These are phyloP conservation scores for Helicoverpa armigera DNA, from an alignment of 1,140 invertebrate species.

Conservation along the genomic window DNA sequence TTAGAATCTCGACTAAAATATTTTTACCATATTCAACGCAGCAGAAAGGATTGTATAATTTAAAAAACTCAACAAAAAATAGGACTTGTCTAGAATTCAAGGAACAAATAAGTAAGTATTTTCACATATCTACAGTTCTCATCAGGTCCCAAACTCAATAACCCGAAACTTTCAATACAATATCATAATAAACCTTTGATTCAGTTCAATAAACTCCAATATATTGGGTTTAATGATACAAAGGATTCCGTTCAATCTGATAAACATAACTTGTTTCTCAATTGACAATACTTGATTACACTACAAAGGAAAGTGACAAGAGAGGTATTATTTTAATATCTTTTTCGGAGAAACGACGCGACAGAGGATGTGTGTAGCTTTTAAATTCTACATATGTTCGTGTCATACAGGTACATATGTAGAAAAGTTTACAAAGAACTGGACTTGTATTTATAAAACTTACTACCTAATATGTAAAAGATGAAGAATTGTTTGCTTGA, in stretches of 20 bases:
- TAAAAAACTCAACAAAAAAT: background rate
- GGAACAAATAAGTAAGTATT: background rate
- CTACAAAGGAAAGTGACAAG: background rate
- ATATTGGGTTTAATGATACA: slow-evolving; percentile 16
- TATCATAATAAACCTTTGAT: slow-evolving; percentile 20
- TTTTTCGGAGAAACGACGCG: background rate
- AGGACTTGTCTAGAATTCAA: background rate
- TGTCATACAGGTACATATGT: too few relatives aligned
- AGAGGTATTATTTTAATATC: background rate
- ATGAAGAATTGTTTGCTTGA: too few relatives aligned
- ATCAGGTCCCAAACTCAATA: background rate
- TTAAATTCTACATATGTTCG: too few relatives aligned
- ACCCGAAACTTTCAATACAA: background rate
- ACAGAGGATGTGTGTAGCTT: too few relatives aligned
- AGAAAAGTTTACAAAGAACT: too few relatives aligned
- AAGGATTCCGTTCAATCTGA: slow-evolving; percentile 18
- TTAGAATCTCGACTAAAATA: too few relatives aligned
- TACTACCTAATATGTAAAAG: too few relatives aligned
- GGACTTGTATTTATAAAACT: too few relatives aligned
- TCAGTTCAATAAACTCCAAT: slow-evolving; percentile 7
- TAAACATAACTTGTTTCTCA: slow-evolving; percentile 7
- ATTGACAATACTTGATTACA: slow-evolving; percentile 7
- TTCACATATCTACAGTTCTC: background rate
- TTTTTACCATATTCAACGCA: too few relatives aligned
- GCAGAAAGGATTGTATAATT: background rate